phyloP scores from a whole-genome alignment of 2,113 vertebrate species.

The Ranitomeya imitator region DNA sequence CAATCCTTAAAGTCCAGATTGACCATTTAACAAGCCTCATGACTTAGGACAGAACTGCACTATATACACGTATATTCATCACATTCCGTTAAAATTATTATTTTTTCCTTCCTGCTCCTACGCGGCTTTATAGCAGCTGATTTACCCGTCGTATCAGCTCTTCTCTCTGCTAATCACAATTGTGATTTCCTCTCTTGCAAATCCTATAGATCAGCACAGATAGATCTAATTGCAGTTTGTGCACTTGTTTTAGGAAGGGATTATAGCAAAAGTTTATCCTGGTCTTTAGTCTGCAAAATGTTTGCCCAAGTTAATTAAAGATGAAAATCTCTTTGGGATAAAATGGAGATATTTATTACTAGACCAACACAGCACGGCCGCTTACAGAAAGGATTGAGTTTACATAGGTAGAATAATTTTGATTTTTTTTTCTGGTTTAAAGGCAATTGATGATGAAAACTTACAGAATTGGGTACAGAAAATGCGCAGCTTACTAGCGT shows the following conservation, averaged over 20 bases:
- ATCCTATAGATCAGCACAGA: neutral
- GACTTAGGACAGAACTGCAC: too few species aligned
- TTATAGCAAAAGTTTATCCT: conserved; percentile 26
- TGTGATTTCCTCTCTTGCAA: neutral
- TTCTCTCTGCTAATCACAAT: neutral
- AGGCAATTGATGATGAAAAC: neutral
- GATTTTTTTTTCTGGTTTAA: neutral
- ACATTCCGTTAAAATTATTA: neutral
- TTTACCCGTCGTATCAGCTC: neutral
- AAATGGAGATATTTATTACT: conserved; percentile 18
- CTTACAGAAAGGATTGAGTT: neutral
- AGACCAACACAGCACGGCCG: neutral
- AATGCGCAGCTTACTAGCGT: too few species aligned
- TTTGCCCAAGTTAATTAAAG: conserved; percentile 43
- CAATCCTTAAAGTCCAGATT: too few species aligned
- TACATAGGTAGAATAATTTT: neutral
- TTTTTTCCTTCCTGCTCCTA: neutral
- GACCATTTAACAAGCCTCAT: too few species aligned
- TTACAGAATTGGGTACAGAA: too few species aligned
- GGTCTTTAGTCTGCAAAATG: conserved; percentile 5
- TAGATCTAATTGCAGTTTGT: conserved; percentile 18
- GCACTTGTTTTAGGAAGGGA: conserved; percentile 18
- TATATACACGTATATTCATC: too few species aligned
- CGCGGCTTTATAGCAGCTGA: neutral
- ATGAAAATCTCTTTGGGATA: conserved; percentile 36